phyloP scores from a whole-genome alignment of 2,888 invertebrate genomes.

The Sphaeridia pumilis region DNA sequence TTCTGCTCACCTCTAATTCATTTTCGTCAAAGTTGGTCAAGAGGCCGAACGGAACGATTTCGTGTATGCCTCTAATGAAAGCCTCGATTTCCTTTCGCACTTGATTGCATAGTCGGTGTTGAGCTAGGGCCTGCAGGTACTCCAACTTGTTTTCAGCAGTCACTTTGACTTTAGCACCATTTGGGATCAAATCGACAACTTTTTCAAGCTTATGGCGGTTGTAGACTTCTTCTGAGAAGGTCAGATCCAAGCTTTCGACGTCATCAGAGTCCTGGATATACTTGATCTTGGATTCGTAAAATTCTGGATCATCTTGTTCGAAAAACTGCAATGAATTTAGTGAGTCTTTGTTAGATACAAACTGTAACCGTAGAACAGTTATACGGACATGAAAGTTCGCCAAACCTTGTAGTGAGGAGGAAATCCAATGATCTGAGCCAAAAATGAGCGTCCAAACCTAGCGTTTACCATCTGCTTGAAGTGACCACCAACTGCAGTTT shows the following conservation, averaged over 20 bases:
- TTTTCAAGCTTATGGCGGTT: slow-evolving; percentile 38
- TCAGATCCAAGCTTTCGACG: slow-evolving; percentile 40
- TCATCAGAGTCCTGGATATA: slow-evolving; percentile 41
- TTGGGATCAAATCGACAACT: slow-evolving; percentile 41
- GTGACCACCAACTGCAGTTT: slow-evolving; percentile 41
- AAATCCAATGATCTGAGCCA: slow-evolving; percentile 44
- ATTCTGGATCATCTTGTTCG: slow-evolving; percentile 44
- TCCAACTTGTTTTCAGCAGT: slow-evolving; percentile 42
- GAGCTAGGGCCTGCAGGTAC: slow-evolving; percentile 40
- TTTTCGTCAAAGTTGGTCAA: slow-evolving; percentile 45
- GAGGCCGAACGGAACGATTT: slow-evolving; percentile 43
- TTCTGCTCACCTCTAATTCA: slow-evolving; percentile 42
- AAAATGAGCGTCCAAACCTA: slow-evolving; percentile 43
- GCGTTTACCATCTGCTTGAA: slow-evolving; percentile 42
- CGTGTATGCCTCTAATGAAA: slow-evolving; percentile 43
- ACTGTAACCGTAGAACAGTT: neutral
- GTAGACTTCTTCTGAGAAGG: slow-evolving; percentile 41
- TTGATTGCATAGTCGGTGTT: slow-evolving; percentile 40
- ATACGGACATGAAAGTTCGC: neutral
- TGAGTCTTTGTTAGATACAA: neutral
- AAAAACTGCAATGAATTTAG: slow-evolving; percentile 39
- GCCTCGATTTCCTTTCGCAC: slow-evolving; percentile 41
- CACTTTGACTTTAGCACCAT: slow-evolving; percentile 40
- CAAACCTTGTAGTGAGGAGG: slow-evolving; percentile 42
- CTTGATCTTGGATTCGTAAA: slow-evolving; percentile 41